Conservation (phyloP, 2,888 invertebrate species). For the Xestia rhomboidea region DNA sequence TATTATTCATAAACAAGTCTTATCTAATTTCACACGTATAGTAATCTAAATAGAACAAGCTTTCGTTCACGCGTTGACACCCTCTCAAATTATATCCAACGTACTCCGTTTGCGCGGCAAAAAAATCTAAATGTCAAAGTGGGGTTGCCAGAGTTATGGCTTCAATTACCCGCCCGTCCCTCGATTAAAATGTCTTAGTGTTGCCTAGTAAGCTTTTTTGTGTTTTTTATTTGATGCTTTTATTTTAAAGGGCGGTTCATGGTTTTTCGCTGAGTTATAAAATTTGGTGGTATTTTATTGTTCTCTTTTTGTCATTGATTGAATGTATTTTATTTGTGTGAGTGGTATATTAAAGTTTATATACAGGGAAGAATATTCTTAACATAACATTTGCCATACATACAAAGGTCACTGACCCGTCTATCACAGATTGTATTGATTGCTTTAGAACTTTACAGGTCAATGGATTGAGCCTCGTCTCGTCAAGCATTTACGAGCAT, state of each 20-base stretch:
- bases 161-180: slow-evolving; percentile 86
- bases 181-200: slow-evolving; percentile 89
- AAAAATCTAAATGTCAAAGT: slow-evolving; percentile 89
- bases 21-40: slow-evolving; percentile 50
- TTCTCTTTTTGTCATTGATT: not conserved
- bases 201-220: slow-evolving; percentile 75
- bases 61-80: slow-evolving; percentile 71
- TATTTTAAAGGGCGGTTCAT: slow-evolving; percentile 75
- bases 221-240: slow-evolving; percentile 74
- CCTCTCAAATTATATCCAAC: slow-evolving; percentile 80
- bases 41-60: slow-evolving; percentile 54
- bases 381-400: no score
- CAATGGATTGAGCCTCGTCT: no score
- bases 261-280: slow-evolving; percentile 62
- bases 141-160: slow-evolving; percentile 89
- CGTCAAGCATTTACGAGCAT: no score
- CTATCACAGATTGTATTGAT: no score
- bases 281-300: slow-evolving; percentile 33
- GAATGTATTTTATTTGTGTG: not conserved
- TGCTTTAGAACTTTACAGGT: no score
- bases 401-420: no score
- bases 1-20: slow-evolving; percentile 36
- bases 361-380: not conserved
- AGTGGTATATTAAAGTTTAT: not conserved
- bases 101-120: slow-evolving; percentile 82